These are phyloP conservation scores for Danaus melanippus DNA, from an alignment of 1,140 invertebrate species.

Conservation along the genomic window DNA sequence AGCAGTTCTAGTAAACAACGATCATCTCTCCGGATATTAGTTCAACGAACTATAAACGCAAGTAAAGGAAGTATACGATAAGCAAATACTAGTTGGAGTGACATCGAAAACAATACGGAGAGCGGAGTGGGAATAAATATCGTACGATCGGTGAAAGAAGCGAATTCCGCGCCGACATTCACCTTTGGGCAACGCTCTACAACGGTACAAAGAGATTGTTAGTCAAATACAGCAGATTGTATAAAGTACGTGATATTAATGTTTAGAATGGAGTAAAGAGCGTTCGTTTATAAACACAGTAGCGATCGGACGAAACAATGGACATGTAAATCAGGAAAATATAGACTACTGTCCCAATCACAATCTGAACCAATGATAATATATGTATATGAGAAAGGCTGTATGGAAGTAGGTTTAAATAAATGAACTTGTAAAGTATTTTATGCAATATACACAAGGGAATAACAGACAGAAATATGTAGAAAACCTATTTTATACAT, in stretches of 20 bases:
- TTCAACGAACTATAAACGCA: slow-evolving; percentile 36
- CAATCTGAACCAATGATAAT: too few species aligned
- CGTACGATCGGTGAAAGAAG: slow-evolving; percentile 29
- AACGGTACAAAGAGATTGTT: slow-evolving; percentile 37
- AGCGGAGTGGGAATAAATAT: slow-evolving; percentile 26
- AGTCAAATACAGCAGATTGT: slow-evolving; percentile 29
- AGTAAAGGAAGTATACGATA: slow-evolving; percentile 23
- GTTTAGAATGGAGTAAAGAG: slow-evolving; percentile 42
- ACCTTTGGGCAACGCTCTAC: slow-evolving; percentile 21
- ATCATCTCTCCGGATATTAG: slow-evolving; percentile 26
- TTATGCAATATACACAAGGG: too few species aligned
- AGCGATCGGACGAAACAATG: slow-evolving; percentile 13
- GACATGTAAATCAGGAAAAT: slow-evolving; percentile 1
- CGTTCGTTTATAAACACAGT: slow-evolving; percentile 46
- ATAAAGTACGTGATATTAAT: slow-evolving; percentile 24
- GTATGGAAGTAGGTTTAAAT: too few species aligned
- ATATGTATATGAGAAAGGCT: too few species aligned
- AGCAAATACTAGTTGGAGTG: slow-evolving; percentile 26
- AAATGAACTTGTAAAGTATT: too few species aligned
- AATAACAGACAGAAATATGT: too few species aligned
- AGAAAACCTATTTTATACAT: too few species aligned
- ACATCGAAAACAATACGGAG: slow-evolving; percentile 24
- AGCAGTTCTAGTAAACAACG: slow-evolving; percentile 4
- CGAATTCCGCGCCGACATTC: slow-evolving; percentile 33
- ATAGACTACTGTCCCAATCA: too few species aligned